Conservation (phyloP, 2,797 vertebrate species). For the Acomys russatus region DNA sequence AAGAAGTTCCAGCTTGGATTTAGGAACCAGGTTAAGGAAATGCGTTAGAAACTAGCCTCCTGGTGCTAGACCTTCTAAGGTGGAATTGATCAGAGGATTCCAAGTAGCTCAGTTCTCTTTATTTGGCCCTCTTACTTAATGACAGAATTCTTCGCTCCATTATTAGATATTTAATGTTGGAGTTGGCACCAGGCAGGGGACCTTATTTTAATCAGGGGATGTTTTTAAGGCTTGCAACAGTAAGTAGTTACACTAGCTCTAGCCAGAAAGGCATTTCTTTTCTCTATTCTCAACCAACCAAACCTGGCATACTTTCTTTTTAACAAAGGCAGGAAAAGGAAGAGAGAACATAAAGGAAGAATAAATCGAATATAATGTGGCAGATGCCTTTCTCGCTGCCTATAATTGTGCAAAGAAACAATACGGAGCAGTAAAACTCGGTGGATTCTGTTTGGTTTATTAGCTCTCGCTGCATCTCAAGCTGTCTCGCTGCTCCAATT, state of each 20-base stretch:
- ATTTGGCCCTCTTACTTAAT: slow-evolving; percentile 51
- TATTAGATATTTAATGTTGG: slow-evolving; percentile 62
- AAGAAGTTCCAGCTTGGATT: slow-evolving; percentile 80
- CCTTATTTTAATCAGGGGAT: slow-evolving; percentile 73
- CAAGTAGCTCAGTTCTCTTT: slow-evolving; percentile 43
- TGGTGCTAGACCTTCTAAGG: slow-evolving; percentile 28
- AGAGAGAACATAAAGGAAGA: slow-evolving; percentile 68
- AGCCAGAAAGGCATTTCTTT: slow-evolving; percentile 54
- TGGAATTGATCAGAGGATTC: slow-evolving; percentile 60
- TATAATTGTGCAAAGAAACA: slow-evolving; percentile 78
- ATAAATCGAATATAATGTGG: slow-evolving; percentile 78
- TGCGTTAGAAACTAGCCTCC: slow-evolving; percentile 82
- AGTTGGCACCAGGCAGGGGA: slow-evolving; percentile 38
- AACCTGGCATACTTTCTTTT: slow-evolving; percentile 59
- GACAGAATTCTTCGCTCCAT: slow-evolving; percentile 61
- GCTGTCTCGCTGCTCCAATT: slow-evolving; percentile 77
- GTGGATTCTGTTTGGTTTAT: slow-evolving; percentile 80
- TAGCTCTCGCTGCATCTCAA: slow-evolving; percentile 75
- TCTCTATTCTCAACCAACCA: slow-evolving; percentile 23
- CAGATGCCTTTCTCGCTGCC: slow-evolving; percentile 74
- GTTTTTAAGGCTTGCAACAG: slow-evolving; percentile 65
- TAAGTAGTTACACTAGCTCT: slow-evolving; percentile 15
- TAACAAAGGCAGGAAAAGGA: slow-evolving; percentile 57
- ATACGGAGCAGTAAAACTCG: slow-evolving; percentile 63
- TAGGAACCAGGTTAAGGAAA: slow-evolving; percentile 81